phyloP scores from a whole-genome alignment of 2,113 vertebrate species.

The Burhinus bistriatus region DNA sequence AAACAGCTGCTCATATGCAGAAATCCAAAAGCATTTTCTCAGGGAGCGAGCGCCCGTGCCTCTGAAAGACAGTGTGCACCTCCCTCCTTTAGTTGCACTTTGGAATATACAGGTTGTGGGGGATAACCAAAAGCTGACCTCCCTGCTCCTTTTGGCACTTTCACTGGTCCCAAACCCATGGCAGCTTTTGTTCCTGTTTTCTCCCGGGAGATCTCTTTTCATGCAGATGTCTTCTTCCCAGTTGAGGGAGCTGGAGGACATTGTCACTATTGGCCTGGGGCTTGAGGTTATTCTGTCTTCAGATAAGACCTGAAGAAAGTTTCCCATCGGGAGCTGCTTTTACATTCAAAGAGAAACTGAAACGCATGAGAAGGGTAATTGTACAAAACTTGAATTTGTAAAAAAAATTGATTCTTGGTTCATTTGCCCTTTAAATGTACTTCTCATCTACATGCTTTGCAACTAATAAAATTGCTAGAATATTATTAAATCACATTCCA shows the following conservation, averaged over 20 bases:
- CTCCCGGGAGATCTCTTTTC: background rate
- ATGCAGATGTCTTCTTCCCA: background rate
- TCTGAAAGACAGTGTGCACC: background rate
- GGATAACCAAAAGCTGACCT: background rate
- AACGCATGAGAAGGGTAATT: background rate
- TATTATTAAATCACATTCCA: background rate
- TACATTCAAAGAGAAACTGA: background rate
- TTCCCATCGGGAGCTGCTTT: background rate
- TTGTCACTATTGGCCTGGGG: background rate
- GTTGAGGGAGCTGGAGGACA: background rate
- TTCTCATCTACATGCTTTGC: background rate
- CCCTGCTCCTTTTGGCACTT: background rate
- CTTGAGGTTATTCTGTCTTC: background rate
- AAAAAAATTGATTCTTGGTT: background rate
- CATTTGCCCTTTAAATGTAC: background rate
- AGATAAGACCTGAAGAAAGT: background rate
- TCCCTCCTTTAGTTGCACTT: background rate
- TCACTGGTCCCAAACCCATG: background rate
- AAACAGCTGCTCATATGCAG: background rate
- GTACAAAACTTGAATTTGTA: background rate
- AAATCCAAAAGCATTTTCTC: background rate
- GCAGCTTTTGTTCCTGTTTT: background rate
- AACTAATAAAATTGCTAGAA: background rate
- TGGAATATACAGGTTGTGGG: background rate
- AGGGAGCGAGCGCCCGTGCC: no score